Base-by-base conservation (phyloP, 2,888 invertebrate genomes). In the Drosophila borealis region DNA sequence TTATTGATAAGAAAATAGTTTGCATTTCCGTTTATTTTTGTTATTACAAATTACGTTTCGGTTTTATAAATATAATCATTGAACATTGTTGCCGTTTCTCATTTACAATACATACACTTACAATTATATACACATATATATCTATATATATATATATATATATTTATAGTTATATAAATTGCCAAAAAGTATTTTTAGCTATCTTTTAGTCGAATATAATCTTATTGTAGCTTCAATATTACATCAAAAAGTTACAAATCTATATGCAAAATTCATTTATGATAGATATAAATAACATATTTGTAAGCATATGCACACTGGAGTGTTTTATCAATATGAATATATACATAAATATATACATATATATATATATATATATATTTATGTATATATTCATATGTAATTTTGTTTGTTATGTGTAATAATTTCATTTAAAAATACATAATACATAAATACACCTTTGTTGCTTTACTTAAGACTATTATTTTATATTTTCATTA, bases 341-440 rank as follows among this genome's bases (percentile, higher is more conserved):
- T 37, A 25, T 14, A n/a, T 19, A 39, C 17, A 54, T 45, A 59
- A 21, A 25, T 36, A 50, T 55, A 44, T 45, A 68, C 49, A 55
- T 55, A 56, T 61, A 59, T 49, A 46, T 29, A 45, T 39, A 41
- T 39, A 41, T 68, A 48, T 42, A 53, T 48, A 53, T 59, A 66
- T 60, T 51, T 17, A 51, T 59, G 59, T 51, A 63, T 65, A 56
- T 60, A 64, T 65, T 29, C 37, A 59, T 73, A 61, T 66, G 53
- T 54, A 9, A 13, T 60, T 65, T 54, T 56, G 51, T 39, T 44
- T 60, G 72, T 51, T 67, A 63, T 63, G 49, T 48, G 34, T 81
- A 76, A 81, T 87, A 84, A 87, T 82, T 88, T 81, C 77, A 63
- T 81, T 83, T 83, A 72, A 88, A 82, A 85, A 88, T 88, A 86